Evolutionary conservation across 1,140 invertebrate genomes (phyloP).

Genomic region (Ganaspis sp.): DNA sequence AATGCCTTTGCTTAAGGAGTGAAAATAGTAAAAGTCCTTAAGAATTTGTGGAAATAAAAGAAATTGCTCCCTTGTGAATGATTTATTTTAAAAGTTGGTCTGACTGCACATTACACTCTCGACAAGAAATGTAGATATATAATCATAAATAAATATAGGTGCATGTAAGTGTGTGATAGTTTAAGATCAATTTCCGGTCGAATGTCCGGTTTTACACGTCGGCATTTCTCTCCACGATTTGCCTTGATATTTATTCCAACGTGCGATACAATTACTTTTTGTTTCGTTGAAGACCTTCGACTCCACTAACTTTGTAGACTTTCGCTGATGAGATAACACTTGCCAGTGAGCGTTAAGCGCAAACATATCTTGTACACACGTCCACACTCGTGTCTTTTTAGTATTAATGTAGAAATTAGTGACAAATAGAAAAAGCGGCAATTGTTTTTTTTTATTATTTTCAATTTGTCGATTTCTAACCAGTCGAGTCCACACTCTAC

Average conservation of each 20-base stretch:
- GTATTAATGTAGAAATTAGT: background rate
- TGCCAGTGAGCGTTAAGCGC: background rate
- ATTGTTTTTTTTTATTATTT: too few species aligned
- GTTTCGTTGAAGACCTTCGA: conserved; percentile 5
- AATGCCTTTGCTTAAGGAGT: too few species aligned
- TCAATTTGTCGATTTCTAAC: too few species aligned
- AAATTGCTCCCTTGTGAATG: too few species aligned
- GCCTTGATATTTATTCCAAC: background rate
- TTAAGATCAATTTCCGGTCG: background rate
- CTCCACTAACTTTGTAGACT: background rate
- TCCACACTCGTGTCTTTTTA: background rate
- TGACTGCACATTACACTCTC: background rate
- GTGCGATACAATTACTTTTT: conserved; percentile 11
- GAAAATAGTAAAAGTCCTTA: too few species aligned
- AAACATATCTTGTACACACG: background rate
- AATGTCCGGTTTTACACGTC: background rate
- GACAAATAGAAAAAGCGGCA: background rate
- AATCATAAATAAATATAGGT: background rate
- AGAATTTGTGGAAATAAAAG: too few species aligned
- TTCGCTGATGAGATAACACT: conserved; percentile 21
- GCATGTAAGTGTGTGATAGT: background rate
- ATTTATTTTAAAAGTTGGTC: too few species aligned
- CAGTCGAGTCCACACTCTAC: too few species aligned
- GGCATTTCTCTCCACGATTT: background rate
- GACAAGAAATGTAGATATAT: background rate